Base-by-base conservation (phyloP, 2,113 vertebrate species). In the Brachypodius melanocephalos region DNA sequence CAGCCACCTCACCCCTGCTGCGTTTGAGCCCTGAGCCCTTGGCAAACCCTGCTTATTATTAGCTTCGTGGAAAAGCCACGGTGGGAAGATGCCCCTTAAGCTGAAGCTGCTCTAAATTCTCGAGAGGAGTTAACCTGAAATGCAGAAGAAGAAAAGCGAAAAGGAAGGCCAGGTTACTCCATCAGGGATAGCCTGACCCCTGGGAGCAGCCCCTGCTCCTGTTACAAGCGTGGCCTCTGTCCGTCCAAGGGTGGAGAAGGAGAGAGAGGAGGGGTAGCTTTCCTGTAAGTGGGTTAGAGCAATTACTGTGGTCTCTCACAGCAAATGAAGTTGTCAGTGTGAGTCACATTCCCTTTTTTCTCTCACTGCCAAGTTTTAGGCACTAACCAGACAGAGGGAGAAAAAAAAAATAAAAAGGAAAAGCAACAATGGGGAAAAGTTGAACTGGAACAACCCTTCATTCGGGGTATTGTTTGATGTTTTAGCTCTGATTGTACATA, bases 331-430 rank as follows among this genome's bases (percentile, higher is more conserved):
- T 91, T 94, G 95, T 93, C 91, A 80, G 91, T 9, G 85, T 96
- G 96, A 96, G 95, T 97, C 95, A 97, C 93, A 59, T 91, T 95
- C 82, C 88, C 85, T 93, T 96, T 89, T 95, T 92, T 85, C 84
- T 34, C 65, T 88, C 88, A 34, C 88, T 97, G 95, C 95, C 96
- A 97, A 96, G 88, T 91, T 96, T 93, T 88, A 91, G 88, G 93
- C 93, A 85, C 73, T 79, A 91, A 95, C 87, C 75, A 96, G 93
- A 89, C 85, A 43, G 90, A 61, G 38, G 28, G 52, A 31, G 34
- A 11, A 71, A 63, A 83, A 85, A 58, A 40, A 13, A 52, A 74
- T 63, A 83, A 85, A 54, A 45, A 14, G 74, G 81, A 94, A 95
- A 91, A 96, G 81, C 63, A 93, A 97, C 95, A 96, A 96, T 95